These are phyloP conservation scores for Thripadectes ignobilis DNA, from an alignment of 2,797 vertebrate species.

Conservation along the genomic window DNA sequence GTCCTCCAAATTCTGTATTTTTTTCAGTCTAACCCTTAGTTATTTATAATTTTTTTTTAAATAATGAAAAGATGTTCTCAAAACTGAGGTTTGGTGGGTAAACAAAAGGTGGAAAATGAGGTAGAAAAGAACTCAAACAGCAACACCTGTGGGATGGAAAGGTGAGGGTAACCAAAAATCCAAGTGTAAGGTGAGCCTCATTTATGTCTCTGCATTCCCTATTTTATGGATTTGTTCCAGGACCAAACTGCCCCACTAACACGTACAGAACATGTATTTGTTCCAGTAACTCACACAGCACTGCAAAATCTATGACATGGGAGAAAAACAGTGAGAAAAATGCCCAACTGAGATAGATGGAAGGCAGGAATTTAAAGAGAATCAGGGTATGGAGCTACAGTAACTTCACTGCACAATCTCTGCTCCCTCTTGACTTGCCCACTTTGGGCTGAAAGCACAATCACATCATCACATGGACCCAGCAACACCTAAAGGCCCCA, in stretches of 20 bases:
- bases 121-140: not conserved
- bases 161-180: not conserved
- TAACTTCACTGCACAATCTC: not conserved
- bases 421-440: not conserved
- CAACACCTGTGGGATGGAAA: not conserved
- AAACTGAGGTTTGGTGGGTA: not conserved
- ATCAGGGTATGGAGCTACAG: not conserved
- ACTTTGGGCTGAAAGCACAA: not conserved
- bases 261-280: accelerated
- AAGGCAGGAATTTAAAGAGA: not conserved
- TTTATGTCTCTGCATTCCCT: not conserved
- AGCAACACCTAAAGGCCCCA: not conserved
- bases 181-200: not conserved
- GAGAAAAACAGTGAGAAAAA: not conserved
- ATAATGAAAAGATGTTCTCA: not conserved
- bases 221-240: not conserved
- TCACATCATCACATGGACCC: not conserved
- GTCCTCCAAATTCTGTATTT: not conserved
- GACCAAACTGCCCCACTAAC: not conserved
- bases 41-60: not conserved
- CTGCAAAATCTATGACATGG: not conserved
- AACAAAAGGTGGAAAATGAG: not conserved
- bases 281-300: not conserved
- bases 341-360: not conserved
- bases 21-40: not conserved